Base-by-base conservation (phyloP, 2,888 invertebrate genomes). In the Tenthredo amoena region DNA sequence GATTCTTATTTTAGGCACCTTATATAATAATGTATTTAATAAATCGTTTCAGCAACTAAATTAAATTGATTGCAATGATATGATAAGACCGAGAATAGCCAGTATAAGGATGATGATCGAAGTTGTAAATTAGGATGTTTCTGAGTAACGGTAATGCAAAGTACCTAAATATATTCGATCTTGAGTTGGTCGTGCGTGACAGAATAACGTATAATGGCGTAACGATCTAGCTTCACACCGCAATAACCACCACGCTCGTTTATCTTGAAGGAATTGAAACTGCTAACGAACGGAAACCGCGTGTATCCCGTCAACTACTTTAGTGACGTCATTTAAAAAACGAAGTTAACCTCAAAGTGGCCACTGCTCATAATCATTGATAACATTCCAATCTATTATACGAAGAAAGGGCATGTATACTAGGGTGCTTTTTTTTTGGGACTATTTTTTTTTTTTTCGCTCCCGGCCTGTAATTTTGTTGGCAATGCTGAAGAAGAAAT, bases 201-300 rank as follows among this genome's bases (percentile, higher is more conserved):
- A 68, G 68, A 15, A 62, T 62, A 62, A 68, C 34, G 68, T 34
- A 26, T 62, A 62, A 26, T 12, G 9, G n/a, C 62, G 62, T 62
- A 62, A 62, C 62, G 26, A 62, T 62, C 55, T n/a, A 55, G n/a
- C n/a, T 62, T 34, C 34, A 68, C 34, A 68, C 68, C 68, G 34
- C 68, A 68, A 31, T 31, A 18, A 55, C 34, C 12, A 77, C 31
- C 77, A 34, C 47, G n/a, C 34, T 18, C 77, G 43, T 74, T 77
- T 77, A 77, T 77, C 50, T 55, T n/a, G 77, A 34, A 55, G 50
- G 34, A 77, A 77, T 77, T 74, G 40, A 74, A 77, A 77, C n/a
- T 77, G 34, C 37, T 74, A 74, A 77, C 34, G 9, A 62, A 81
- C 58, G 58, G 58, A 81, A 81, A 62, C 81, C 62, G 62, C 81